Conservation (phyloP, 2,888 invertebrate species). For the Megalurothrips usitatus region DNA sequence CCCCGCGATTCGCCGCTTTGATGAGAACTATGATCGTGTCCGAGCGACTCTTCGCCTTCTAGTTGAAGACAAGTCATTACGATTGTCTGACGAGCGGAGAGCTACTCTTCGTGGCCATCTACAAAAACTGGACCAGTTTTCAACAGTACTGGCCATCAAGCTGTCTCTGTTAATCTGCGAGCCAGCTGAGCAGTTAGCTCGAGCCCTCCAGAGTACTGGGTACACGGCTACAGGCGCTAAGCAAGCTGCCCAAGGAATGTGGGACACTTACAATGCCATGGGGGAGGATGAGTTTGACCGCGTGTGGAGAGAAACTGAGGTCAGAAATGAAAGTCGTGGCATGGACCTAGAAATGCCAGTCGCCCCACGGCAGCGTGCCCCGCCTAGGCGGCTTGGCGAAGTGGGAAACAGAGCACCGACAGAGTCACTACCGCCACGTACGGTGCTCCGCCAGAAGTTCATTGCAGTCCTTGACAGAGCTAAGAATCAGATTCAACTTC, state of each 20-base stretch:
- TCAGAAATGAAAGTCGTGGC: neutral
- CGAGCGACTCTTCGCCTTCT: neutral
- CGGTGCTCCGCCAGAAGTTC: neutral
- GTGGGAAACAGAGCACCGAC: neutral
- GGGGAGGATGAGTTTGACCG: neutral
- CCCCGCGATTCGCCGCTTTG: neutral
- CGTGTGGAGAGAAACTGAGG: neutral
- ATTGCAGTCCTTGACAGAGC: neutral
- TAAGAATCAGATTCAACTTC: neutral
- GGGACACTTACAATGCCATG: neutral
- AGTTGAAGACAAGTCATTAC: neutral
- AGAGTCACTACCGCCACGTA: neutral
- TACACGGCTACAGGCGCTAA: slow-evolving; percentile 11
- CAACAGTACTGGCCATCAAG: neutral
- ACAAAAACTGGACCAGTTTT: neutral
- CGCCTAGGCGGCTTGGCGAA: neutral
- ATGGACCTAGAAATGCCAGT: neutral
- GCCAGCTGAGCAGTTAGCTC: slow-evolving; percentile 13
- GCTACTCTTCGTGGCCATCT: neutral
- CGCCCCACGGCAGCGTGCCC: neutral
- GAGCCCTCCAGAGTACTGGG: neutral
- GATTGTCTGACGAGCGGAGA: neutral
- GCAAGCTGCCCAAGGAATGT: neutral
- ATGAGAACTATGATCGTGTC: neutral
- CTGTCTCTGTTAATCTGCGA: neutral